Evolutionary conservation across 30 jellyfish, hydroid and myxozoan species (phyloP).

Genomic region (Chrysaora quinquecirrha): DNA sequence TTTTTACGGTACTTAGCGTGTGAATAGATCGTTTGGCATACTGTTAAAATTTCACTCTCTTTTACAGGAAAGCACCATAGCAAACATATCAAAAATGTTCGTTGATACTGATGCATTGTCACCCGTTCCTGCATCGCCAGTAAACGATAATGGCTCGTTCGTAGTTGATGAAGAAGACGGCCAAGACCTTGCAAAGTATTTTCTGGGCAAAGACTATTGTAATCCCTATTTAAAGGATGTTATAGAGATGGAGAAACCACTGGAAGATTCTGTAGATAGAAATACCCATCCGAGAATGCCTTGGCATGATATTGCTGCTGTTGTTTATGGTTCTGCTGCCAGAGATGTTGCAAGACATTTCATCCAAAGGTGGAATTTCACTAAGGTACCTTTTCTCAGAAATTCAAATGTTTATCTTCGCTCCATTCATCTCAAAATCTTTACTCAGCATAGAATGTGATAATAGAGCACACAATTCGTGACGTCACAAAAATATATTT

Average conservation of each 20-base stretch:
- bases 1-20: no score
- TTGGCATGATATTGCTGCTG: slow-evolving; percentile 96
- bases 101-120: slow-evolving; percentile 53
- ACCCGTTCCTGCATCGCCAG: not conserved
- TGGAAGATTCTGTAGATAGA: slow-evolving; percentile 80
- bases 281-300: slow-evolving; percentile 89
- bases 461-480: no score
- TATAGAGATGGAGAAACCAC: slow-evolving; percentile 80
- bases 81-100: slow-evolving; percentile 47
- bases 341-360: slow-evolving; percentile 95
- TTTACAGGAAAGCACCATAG: slow-evolving; percentile 75
- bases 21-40: no score
- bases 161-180: not conserved
- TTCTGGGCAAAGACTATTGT: slow-evolving; percentile 90
- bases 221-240: slow-evolving; percentile 85
- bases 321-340: slow-evolving; percentile 85
- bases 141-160: not conserved
- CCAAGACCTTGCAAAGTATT: slow-evolving; percentile 33
- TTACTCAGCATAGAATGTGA: no score
- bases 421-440: not conserved
- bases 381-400: slow-evolving; percentile 70
- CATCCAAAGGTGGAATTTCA: slow-evolving; percentile 91
- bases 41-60: no score
- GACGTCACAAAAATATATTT: no score
- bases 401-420: not conserved